phyloP scores from a whole-genome alignment of 1,140 invertebrate genomes.

The Oscheius sp. region DNA sequence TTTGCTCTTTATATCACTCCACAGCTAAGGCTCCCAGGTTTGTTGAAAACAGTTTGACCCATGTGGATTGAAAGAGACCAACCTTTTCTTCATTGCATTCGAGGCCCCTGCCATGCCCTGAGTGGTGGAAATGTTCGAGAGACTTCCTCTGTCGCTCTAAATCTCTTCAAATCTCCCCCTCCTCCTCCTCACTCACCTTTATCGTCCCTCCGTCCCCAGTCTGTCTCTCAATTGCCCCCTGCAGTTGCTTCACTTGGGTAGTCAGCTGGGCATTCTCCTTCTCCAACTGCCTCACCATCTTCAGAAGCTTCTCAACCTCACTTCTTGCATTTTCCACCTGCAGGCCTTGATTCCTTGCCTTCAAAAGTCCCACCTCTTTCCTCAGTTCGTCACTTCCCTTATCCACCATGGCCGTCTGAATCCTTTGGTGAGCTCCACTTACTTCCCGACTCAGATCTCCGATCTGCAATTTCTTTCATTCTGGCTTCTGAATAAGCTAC shows the following conservation, averaged over 20 bases:
- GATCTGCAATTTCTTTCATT: slow-evolving; percentile 9
- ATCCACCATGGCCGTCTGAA: slow-evolving; percentile 26
- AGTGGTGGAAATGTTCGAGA: neutral
- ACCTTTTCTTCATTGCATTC: slow-evolving; percentile 31
- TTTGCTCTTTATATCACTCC: no score
- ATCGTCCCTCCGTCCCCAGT: no score
- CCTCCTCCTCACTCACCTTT: no score
- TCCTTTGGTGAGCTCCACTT: neutral
- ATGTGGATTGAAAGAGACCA: neutral
- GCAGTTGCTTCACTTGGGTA: slow-evolving; percentile 61
- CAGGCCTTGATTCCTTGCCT: neutral
- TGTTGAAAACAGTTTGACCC: no score
- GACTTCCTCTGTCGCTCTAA: neutral
- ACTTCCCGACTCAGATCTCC: slow-evolving; percentile 32
- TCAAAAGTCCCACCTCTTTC: slow-evolving; percentile 5
- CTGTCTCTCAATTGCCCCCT: slow-evolving; percentile 44
- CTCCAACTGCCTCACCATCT: slow-evolving; percentile 61
- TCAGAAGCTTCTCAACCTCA: slow-evolving; percentile 61
- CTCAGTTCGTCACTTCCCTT: slow-evolving; percentile 33
- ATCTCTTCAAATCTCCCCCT: neutral
- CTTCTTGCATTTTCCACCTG: slow-evolving; percentile 34
- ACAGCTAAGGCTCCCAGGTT: no score
- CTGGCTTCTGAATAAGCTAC: slow-evolving; percentile 23
- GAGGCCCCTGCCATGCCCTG: neutral
- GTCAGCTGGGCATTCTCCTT: slow-evolving; percentile 62